A percentile compares a stretch with the other conserved stretches of the same genome.
Conservation (phyloP, 35 echinoderm and acorn worm genomes). For the Lytechinus pictus region DNA sequence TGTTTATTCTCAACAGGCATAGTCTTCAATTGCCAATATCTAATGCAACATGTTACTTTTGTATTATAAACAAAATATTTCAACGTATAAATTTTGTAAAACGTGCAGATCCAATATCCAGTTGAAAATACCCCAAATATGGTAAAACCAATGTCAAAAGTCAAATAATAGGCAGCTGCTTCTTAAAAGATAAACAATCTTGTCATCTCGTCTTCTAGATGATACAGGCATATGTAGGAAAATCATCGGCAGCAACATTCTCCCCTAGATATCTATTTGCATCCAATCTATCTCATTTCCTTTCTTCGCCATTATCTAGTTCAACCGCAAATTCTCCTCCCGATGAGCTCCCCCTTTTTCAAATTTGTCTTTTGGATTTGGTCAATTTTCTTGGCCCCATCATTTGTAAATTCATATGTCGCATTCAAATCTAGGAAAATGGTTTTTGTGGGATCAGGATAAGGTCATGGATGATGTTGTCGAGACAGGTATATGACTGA, state of each 20-base stretch:
- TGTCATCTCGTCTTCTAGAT: neutral
- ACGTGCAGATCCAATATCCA: too few species aligned
- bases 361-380: neutral
- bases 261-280: conserved; percentile 3
- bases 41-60: too few species aligned
- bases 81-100: too few species aligned
- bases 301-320: neutral
- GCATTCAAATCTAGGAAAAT: neutral
- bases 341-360: neutral
- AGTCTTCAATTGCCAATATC: too few species aligned
- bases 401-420: neutral
- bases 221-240: neutral
- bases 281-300: neutral
- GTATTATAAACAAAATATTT: too few species aligned
- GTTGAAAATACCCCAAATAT: too few species aligned
- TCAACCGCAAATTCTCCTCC: neutral
- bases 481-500: neutral
- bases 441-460: neutral
- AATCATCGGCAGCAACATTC: neutral
- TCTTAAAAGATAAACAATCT: neutral
- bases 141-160: neutral
- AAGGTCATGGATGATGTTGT: neutral
- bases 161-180: neutral
- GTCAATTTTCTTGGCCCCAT: neutral
- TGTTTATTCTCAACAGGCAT: too few species aligned